Evolutionary conservation across 2,888 invertebrate genomes (phyloP), one percentile per base, ranked within the genome.

Genomic region (Drosophila pseudotalamancana): DNA sequence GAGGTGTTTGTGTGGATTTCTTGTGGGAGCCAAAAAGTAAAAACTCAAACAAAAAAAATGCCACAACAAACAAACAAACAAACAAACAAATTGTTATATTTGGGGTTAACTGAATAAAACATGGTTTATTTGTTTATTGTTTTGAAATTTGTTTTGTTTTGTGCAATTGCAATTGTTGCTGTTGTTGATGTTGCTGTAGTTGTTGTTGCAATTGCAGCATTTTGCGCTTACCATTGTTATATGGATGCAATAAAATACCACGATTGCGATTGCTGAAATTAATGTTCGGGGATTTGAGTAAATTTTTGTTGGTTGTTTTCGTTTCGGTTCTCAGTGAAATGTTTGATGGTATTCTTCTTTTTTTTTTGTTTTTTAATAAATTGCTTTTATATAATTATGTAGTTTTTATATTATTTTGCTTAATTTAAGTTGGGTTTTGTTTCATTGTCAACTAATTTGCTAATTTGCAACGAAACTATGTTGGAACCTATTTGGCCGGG

Each of bases 211-310:
- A 72, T 74, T 75, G 70, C 87, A 77, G 79, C 81, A 89, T 87
- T 81, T 86, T 83, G 84, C 73, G 92, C 93, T 93, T 93, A 93
- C 93, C 93, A 91, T 93, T 93, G 91, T 93, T 93, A 91, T 92
- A 92, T 90, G 93, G 93, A 92, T 93, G 93, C 90, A 93, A 92
- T 91, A 92, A 92, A 87, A 90, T 88, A 91, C 92, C 92, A 90
- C 88, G 88, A 86, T 89, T 90, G 79, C 90, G 87, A 89, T 89
- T 91, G 89, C 91, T 91, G 91, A 80, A 91, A 91, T 83, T 76
- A 88, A 87, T 88, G 83, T 88, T 87, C 50, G 82, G 85, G 85
- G 69, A 63, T 71, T 85, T 85, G 74, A 87, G 78, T 87, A 81
- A 83, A 75, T 72, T 49, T 81, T 81, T 66, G 43, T 71, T 55